A percentile compares a stretch with the other conserved stretches of the same genome.
These are phyloP conservation scores for Crotalus helleri DNA, from an alignment of 2,113 vertebrate genomes.

Conservation along the genomic window DNA sequence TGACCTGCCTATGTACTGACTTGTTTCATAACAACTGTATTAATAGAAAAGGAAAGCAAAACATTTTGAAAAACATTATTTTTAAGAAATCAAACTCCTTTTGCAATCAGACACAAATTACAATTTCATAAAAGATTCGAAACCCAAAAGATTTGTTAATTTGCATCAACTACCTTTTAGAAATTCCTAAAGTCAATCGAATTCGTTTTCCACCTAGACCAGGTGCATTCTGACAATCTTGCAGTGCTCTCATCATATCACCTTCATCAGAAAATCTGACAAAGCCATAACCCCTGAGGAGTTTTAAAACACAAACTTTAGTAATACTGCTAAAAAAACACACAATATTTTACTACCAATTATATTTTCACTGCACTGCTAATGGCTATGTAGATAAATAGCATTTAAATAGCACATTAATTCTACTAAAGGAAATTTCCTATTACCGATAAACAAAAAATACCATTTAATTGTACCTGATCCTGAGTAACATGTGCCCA, in stretches of 20 bases:
- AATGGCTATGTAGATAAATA: background rate
- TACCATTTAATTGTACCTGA: background rate
- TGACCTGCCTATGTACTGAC: background rate
- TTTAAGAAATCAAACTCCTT: background rate
- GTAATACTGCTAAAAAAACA: constrained; percentile 29
- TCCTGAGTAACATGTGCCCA: background rate
- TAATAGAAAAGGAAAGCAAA: background rate
- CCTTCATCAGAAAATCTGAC: constrained; percentile 88
- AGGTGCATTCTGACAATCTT: constrained; percentile 87
- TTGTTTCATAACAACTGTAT: background rate
- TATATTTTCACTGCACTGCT: background rate
- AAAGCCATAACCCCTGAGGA: constrained; percentile 84
- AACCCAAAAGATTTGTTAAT: background rate
- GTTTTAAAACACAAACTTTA: constrained; percentile 62
- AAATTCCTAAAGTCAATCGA: constrained; percentile 85
- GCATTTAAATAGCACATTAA: background rate
- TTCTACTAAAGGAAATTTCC: background rate
- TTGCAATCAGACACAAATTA: background rate
- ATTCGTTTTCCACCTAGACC: constrained; percentile 85
- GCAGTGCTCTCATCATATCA: constrained; percentile 90
- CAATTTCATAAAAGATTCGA: background rate
- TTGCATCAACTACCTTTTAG: constrained; percentile 79
- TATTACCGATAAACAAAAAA: background rate
- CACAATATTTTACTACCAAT: background rate
- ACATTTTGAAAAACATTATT: background rate